Evolutionary conservation across 2,113 vertebrate species (phyloP).

Genomic region (Neodontobutis hainanensis): DNA sequence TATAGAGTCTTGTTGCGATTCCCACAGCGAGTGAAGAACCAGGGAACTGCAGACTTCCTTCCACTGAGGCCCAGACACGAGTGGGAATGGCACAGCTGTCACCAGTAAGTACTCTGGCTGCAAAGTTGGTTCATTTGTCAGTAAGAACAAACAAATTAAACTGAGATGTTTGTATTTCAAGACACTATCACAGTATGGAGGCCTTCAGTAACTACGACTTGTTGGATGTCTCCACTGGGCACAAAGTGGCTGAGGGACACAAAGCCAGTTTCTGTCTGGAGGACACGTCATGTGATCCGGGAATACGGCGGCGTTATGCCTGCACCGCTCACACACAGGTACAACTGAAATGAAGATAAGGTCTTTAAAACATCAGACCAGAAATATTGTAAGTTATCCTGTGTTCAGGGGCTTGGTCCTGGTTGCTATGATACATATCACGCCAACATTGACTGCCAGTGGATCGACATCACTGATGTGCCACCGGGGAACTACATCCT

Average conservation of each 20-base stretch:
- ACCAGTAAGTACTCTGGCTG: constrained; percentile 73
- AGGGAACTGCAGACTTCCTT: constrained; percentile 83
- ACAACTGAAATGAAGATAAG: too few species aligned
- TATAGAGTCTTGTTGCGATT: constrained; percentile 82
- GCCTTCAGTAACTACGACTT: constrained; percentile 84
- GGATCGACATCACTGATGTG: constrained; percentile 84
- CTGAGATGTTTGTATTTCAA: constrained; percentile 28
- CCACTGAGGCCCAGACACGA: constrained; percentile 79
- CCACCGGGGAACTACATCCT: constrained; percentile 81
- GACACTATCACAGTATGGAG: constrained; percentile 86
- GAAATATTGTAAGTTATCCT: background rate
- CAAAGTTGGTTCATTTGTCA: background rate
- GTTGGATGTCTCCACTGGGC: constrained; percentile 69
- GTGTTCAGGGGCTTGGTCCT: constrained; percentile 78
- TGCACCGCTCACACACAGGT: constrained; percentile 86
- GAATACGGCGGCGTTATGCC: constrained; percentile 77
- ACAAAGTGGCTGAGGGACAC: constrained; percentile 83
- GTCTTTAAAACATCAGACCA: background rate
- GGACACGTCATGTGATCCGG: constrained; percentile 81
- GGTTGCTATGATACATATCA: constrained; percentile 85
- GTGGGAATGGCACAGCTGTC: constrained; percentile 87
- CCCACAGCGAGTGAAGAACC: constrained; percentile 85
- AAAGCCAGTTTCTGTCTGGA: constrained; percentile 87
- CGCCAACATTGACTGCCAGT: constrained; percentile 85
- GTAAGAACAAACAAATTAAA: background rate